Evolutionary conservation across 2,888 invertebrate species (phyloP).

Genomic region (Neuroscelio doddi): DNA sequence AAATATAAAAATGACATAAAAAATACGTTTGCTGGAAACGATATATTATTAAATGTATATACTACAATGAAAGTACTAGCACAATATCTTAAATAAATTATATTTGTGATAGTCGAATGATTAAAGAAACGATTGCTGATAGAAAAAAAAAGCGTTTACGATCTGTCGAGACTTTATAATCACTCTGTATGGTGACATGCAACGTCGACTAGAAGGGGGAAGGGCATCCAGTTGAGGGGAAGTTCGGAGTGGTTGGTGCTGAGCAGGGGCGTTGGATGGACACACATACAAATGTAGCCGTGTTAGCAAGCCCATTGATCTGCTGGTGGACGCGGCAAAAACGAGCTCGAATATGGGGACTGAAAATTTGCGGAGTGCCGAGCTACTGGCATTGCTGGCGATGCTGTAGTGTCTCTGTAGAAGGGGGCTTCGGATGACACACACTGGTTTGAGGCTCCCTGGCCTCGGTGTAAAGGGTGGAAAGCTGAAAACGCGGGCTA

Average conservation of each 20-base stretch:
- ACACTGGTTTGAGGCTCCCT: background rate
- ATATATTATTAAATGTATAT: too few species aligned
- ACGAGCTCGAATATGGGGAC: conserved; percentile 49
- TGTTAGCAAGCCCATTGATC: conserved; percentile 72
- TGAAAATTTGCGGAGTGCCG: conserved; percentile 49
- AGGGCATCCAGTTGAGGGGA: conserved; percentile 28
- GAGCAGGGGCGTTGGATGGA: conserved; percentile 55
- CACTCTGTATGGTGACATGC: conserved; percentile 53
- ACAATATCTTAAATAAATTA: too few species aligned
- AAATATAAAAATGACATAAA: too few species aligned
- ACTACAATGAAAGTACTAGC: too few species aligned
- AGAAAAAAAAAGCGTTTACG: conserved; percentile 32
- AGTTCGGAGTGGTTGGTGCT: conserved; percentile 27
- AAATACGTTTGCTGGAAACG: too few species aligned
- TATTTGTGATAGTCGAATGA: too few species aligned
- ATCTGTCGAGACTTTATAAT: conserved; percentile 59
- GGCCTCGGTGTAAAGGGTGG: conserved; percentile 38
- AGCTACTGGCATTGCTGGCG: conserved; percentile 45
- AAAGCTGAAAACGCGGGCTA: conserved; percentile 62
- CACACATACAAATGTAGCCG: conserved; percentile 65
- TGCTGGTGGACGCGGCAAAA: conserved; percentile 67
- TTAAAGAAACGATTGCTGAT: too few species aligned
- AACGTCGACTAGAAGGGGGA: too few species aligned
- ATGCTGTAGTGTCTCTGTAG: conserved; percentile 38
- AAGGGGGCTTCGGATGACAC: too few species aligned